phyloP scores from a whole-genome alignment of 2,888 invertebrate species.

The Cylindroiulus punctatus region DNA sequence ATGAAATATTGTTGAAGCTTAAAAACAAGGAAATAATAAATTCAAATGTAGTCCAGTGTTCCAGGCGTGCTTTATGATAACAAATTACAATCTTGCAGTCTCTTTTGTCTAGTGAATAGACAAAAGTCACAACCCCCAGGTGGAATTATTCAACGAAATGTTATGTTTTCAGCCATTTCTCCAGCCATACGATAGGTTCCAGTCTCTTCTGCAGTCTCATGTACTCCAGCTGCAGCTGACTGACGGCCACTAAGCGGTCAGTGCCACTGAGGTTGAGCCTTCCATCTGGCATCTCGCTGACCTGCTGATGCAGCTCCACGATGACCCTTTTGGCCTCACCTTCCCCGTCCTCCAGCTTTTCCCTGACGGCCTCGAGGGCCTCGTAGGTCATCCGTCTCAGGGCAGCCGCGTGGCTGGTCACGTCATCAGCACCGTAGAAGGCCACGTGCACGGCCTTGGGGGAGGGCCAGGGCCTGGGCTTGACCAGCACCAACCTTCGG shows the following conservation, averaged over 20 bases:
- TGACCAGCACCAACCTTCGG: background rate
- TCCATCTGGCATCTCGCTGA: background rate
- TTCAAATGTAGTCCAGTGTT: background rate
- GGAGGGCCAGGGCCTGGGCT: background rate
- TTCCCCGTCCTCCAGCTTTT: background rate
- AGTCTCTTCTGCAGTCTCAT: background rate
- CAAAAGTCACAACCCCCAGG: no score
- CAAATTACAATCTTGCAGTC: no score
- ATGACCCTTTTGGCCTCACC: background rate
- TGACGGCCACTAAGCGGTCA: background rate
- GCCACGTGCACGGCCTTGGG: background rate
- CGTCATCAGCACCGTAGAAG: background rate
- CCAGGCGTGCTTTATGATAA: no score
- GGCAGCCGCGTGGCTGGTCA: background rate
- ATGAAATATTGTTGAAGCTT: background rate
- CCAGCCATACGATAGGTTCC: background rate
- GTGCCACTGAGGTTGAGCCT: background rate
- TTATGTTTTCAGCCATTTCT: background rate
- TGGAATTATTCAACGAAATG: no score
- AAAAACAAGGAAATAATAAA: background rate
- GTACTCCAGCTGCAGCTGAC: background rate
- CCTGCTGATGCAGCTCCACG: background rate
- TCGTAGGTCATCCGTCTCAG: background rate
- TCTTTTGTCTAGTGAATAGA: no score
- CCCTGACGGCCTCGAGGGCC: background rate